A percentile compares a stretch with the other conserved stretches of the same genome.
phyloP scores from a whole-genome alignment of 2,797 vertebrate species.

The Dendrocincla fuliginosa region DNA sequence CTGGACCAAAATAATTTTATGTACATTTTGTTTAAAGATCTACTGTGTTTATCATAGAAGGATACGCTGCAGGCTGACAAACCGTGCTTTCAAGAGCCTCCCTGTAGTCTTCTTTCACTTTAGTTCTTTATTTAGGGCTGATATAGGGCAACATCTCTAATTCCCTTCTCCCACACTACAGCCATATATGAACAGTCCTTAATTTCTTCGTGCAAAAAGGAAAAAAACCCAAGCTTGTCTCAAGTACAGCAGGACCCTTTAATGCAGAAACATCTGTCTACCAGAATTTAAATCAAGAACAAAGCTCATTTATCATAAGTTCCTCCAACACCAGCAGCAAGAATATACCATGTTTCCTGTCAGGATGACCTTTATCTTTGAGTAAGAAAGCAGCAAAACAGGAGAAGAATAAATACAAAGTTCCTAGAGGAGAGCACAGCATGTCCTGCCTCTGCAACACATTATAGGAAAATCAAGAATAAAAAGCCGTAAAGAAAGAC shows the following conservation, averaged over 20 bases:
- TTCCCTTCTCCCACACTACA: not conserved
- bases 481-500: slow-evolving; percentile 4
- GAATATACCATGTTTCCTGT: slow-evolving; percentile 6
- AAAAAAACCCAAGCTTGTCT: not conserved
- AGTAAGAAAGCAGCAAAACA: slow-evolving; percentile 10
- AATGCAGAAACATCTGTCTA: slow-evolving; percentile 27
- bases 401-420: slow-evolving; percentile 7
- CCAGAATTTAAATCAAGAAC: slow-evolving; percentile 32
- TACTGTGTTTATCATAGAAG: not conserved
- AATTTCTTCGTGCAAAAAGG: not conserved
- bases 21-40: not conserved
- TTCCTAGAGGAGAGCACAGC: slow-evolving; percentile 3
- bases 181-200: not conserved
- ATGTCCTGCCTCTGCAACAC: not conserved
- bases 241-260: not conserved
- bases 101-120: not conserved
- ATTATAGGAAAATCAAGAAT: not conserved
- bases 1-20: not conserved
- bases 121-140: not conserved
- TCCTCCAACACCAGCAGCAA: slow-evolving; percentile 18
- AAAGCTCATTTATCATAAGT: not conserved
- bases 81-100: not conserved
- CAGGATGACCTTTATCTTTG: slow-evolving; percentile 44
- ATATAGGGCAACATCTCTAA: not conserved
- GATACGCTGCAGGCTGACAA: not conserved